A percentile compares a stretch with the other conserved stretches of the same genome.
phyloP scores from a whole-genome alignment of 2,113 vertebrate genomes.

The Microcebus ravelobensis region DNA sequence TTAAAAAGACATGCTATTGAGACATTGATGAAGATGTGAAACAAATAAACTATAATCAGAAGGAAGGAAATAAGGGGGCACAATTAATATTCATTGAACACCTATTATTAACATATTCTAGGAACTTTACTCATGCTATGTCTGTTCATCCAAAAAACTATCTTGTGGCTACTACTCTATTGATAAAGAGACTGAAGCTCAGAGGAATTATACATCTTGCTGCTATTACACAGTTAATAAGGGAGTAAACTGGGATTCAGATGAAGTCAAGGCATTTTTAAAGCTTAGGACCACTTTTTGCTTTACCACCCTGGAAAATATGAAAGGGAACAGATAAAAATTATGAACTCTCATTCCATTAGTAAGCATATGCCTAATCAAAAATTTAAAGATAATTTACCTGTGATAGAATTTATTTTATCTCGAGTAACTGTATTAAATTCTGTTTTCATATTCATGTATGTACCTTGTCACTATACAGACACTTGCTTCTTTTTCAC shows the following conservation, averaged over 20 bases:
- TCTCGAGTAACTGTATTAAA: neutral
- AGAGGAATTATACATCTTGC: neutral
- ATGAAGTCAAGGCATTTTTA: neutral
- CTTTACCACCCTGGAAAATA: neutral
- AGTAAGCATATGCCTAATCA: neutral
- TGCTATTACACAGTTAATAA: neutral
- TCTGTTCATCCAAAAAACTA: neutral
- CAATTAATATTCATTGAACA: neutral
- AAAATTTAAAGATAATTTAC: neutral
- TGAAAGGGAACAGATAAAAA: neutral
- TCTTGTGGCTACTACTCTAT: neutral
- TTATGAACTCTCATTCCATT: neutral
- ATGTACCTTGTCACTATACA: neutral
- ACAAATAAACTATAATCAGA: neutral
- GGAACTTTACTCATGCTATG: neutral
- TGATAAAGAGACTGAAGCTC: neutral
- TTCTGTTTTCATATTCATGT: neutral
- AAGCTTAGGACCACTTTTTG: neutral
- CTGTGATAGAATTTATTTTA: neutral
- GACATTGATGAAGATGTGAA: neutral
- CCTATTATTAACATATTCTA: neutral
- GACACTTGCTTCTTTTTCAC: neutral
- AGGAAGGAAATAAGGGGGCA: neutral
- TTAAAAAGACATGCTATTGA: conserved; percentile 1
- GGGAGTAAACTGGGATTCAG: neutral